These are phyloP conservation scores for Herminia tarsipennalis DNA, from an alignment of 2,888 invertebrate species.

Conservation along the genomic window DNA sequence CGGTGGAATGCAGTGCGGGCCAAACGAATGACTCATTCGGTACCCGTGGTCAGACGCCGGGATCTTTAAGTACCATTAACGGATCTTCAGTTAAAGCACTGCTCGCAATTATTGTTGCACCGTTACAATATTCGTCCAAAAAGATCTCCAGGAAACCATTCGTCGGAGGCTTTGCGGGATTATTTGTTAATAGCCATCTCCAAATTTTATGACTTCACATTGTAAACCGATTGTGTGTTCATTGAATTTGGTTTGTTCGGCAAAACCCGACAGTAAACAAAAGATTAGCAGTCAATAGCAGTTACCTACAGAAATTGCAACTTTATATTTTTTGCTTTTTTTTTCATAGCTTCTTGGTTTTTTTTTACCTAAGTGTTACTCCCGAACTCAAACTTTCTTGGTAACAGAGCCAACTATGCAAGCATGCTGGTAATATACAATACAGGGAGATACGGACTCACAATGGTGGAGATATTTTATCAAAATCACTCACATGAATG, in stretches of 20 bases:
- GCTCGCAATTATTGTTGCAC: conserved; percentile 50
- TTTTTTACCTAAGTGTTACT: no score
- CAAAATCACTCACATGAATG: no score
- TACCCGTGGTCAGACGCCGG: conserved; percentile 53
- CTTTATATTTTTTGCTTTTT: conserved; percentile 7
- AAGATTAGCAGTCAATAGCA: conserved; percentile 16
- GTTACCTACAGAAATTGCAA: conserved; percentile 5
- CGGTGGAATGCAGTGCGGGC: conserved; percentile 68
- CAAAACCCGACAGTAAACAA: conserved; percentile 41
- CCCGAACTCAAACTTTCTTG: no score
- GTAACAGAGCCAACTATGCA: no score
- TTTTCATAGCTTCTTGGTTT: no score
- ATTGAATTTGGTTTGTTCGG: conserved; percentile 20
- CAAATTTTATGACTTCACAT: conserved; percentile 46
- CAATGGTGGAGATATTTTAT: no score
- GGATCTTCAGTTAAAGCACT: conserved; percentile 48
- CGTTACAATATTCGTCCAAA: conserved; percentile 39
- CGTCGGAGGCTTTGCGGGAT: conserved; percentile 42
- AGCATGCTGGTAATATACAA: no score
- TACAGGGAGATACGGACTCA: no score
- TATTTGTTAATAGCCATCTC: conserved; percentile 43
- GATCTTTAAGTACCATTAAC: conserved; percentile 57
- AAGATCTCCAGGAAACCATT: conserved; percentile 33
- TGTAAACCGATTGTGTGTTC: conserved; percentile 42
- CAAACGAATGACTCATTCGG: conserved; percentile 68